A percentile compares a stretch with the other conserved stretches of the same genome.
Evolutionary conservation across 2,797 vertebrate genomes (phyloP).

Genomic region (Ambastaia sidthimunki): DNA sequence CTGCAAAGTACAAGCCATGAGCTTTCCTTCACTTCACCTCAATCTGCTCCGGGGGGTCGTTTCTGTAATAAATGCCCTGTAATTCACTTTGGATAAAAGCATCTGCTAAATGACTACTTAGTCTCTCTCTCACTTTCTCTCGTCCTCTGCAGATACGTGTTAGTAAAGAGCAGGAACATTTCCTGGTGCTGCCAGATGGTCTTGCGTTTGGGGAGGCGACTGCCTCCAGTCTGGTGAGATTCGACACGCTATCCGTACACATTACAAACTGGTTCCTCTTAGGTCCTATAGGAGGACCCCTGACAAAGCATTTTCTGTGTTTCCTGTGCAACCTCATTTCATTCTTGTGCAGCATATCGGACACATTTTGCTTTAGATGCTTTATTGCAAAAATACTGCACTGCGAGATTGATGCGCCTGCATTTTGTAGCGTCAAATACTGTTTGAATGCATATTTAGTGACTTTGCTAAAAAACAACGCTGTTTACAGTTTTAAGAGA

Average conservation of each 20-base stretch:
- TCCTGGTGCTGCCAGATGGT: conserved; percentile 89
- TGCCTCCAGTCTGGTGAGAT: conserved; percentile 87
- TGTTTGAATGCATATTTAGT: neutral
- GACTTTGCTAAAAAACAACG: neutral
- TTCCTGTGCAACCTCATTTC: neutral
- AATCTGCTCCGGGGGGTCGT: neutral
- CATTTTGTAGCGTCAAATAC: neutral
- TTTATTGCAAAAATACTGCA: neutral
- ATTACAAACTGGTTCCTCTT: neutral
- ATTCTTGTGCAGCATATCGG: neutral
- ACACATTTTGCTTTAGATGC: neutral
- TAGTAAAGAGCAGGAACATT: conserved; percentile 97
- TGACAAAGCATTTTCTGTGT: neutral
- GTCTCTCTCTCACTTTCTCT: conserved; percentile 18
- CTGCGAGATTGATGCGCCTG: neutral
- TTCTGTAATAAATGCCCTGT: neutral
- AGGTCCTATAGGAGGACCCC: neutral
- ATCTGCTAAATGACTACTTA: neutral
- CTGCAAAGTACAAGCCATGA: neutral
- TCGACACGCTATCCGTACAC: neutral
- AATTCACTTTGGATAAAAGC: neutral
- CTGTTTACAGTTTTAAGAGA: neutral
- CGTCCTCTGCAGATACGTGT: conserved; percentile 83
- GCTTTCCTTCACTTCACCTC: neutral
- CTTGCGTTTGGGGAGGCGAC: conserved; percentile 90